A percentile compares a stretch with the other conserved stretches of the same genome.
phyloP scores from a whole-genome alignment of 1,140 invertebrate species.

The Choristoneura fumiferana region DNA sequence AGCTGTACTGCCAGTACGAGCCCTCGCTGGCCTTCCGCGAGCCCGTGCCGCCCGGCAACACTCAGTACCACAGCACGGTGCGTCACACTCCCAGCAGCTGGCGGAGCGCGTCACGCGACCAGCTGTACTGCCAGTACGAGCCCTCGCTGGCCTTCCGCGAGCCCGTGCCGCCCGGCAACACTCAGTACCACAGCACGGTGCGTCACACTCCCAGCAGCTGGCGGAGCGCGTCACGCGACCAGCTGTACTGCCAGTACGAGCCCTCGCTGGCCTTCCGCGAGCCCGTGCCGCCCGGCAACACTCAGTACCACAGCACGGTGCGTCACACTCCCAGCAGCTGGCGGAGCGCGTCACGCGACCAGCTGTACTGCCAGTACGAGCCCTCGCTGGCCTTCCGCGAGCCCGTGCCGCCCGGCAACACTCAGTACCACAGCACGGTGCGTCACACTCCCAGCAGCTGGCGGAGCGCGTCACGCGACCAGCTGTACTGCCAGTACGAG shows the following conservation, averaged over 20 bases:
- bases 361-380: slow-evolving; percentile 94
- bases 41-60: slow-evolving; percentile 87
- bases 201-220: slow-evolving; percentile 70
- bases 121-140: slow-evolving; percentile 94
- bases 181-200: slow-evolving; percentile 83
- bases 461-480: background rate
- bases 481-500: too few relatives aligned
- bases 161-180: slow-evolving; percentile 87
- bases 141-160: slow-evolving; percentile 92
- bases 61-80: slow-evolving; percentile 83
- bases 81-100: slow-evolving; percentile 70
- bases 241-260: slow-evolving; percentile 94
- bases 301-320: slow-evolving; percentile 83
- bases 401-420: slow-evolving; percentile 87
- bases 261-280: slow-evolving; percentile 92
- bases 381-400: slow-evolving; percentile 92
- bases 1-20: slow-evolving; percentile 94
- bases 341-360: slow-evolving; percentile 90
- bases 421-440: slow-evolving; percentile 83
- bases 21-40: slow-evolving; percentile 92
- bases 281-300: slow-evolving; percentile 87
- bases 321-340: slow-evolving; percentile 70
- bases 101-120: slow-evolving; percentile 90
- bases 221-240: slow-evolving; percentile 90
- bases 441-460: background rate